Evolutionary conservation across 2,888 invertebrate genomes (phyloP), one percentile per base, ranked within the genome.

Genomic region (Sphaerophoria taeniata): DNA sequence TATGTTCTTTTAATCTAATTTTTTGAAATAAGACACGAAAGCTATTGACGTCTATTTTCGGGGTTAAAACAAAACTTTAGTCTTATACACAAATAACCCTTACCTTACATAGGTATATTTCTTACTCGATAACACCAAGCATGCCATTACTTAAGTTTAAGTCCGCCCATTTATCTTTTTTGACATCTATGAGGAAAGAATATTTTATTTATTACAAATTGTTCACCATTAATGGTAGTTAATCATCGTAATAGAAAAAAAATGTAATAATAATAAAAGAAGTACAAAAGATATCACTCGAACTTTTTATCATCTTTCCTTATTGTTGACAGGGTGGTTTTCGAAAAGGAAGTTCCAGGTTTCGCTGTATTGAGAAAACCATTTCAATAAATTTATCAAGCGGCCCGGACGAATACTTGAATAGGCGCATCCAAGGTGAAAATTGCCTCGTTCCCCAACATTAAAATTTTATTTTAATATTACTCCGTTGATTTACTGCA

Each of bases 161-260:
- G 82, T 74, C 53, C 65, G 78, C 82, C 75, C 67, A 74, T 86
- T 82, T 71, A 71, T 71, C 65, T 55, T 56, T 78, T 81, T 78
- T 82, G 82, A 86, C 86, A 86, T 86, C 82, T 86, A 86, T 86
- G 81, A 86, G 86, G 82, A 86, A 82, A 86, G 74, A 86, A 86
- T 86, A 86, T 86, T 86, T 86, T 86, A 86, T 86, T 86, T 86
- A 86, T 86, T 86, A 86, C 86, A 86, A 86, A 86, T 86, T 86
- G 82, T 86, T 86, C 53, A 55, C 86, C 86, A 86, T 86, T 82
- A 86, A 77, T 70, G 86, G 78, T 78, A 82, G 77, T 86, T 82
- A 82, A 78, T 86, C 77, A 73, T 82, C 31, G 51, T 31, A 24
- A n/a, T n/a, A 58, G 45, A 31, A 65, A 70, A 61, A 58, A 63